A percentile compares a stretch with the other conserved stretches of the same genome.
Evolutionary conservation across 2,113 vertebrate genomes (phyloP).

Genomic region (Pseudopodoces humilis): DNA sequence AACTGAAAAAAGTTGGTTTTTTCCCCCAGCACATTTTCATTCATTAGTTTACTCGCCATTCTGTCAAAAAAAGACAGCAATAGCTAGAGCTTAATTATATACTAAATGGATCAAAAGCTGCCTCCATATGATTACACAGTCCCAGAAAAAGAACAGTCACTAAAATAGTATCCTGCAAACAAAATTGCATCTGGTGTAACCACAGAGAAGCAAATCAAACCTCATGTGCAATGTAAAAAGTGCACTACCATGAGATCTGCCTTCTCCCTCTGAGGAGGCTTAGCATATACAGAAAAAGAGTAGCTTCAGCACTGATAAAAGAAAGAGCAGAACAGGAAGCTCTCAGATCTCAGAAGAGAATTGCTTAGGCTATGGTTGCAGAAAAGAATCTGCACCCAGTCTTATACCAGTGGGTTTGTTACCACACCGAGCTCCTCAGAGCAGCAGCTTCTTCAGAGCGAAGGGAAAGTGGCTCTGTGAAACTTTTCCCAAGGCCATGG

Average conservation of each 20-base stretch:
- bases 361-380: neutral
- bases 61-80: neutral
- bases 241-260: neutral
- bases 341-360: neutral
- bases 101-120: conserved; percentile 26
- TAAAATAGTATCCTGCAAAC: conserved; percentile 48
- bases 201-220: conserved; percentile 1
- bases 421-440: neutral
- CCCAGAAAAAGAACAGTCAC: conserved; percentile 28
- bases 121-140: conserved; percentile 13
- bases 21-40: neutral
- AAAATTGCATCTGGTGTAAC: conserved; percentile 9
- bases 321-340: neutral
- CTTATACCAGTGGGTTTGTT: neutral
- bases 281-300: neutral
- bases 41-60: neutral
- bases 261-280: neutral
- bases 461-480: neutral
- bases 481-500: neutral
- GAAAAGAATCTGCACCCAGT: neutral
- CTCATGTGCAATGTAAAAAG: neutral
- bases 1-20: neutral
- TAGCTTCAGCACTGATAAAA: neutral
- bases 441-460: neutral
- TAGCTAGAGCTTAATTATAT: conserved; percentile 30